phyloP scores from a whole-genome alignment of 2,113 vertebrate species.

The Raja brachyura region DNA sequence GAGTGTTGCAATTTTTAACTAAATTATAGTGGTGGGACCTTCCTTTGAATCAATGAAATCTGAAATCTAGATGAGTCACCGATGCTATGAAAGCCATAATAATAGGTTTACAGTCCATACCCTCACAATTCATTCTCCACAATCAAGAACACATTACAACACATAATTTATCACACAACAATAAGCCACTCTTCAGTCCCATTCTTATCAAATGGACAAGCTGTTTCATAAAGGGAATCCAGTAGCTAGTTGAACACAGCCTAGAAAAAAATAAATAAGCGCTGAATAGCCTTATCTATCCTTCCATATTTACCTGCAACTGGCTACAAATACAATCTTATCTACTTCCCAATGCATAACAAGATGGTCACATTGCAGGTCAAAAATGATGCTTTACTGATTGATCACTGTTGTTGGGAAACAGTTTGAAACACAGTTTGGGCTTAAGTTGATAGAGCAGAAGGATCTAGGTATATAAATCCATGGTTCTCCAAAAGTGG shows the following conservation, averaged over 20 bases:
- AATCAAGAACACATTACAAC: not conserved
- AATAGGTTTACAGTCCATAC: not conserved
- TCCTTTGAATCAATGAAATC: not conserved
- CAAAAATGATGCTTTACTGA: not conserved
- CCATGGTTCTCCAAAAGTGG: too few relatives aligned
- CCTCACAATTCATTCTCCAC: not conserved
- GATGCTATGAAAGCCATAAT: not conserved
- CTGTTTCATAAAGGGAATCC: not conserved
- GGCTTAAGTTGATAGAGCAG: not conserved
- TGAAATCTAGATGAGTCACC: constrained; percentile 1
- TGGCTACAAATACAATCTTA: not conserved
- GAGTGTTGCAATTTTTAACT: not conserved
- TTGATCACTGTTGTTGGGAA: not conserved
- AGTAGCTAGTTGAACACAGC: not conserved
- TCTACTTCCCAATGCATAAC: not conserved
- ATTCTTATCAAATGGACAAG: not conserved
- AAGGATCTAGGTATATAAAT: too few relatives aligned
- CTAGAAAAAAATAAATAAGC: not conserved
- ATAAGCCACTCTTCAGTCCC: not conserved
- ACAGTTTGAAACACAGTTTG: not conserved
- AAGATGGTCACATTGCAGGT: not conserved
- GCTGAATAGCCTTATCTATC: not conserved
- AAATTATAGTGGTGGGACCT: not conserved
- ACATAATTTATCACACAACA: not conserved
- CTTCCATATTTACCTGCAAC: not conserved